These are phyloP conservation scores for Epicampocera succincta DNA, from an alignment of 2,888 invertebrate species.

Conservation along the genomic window DNA sequence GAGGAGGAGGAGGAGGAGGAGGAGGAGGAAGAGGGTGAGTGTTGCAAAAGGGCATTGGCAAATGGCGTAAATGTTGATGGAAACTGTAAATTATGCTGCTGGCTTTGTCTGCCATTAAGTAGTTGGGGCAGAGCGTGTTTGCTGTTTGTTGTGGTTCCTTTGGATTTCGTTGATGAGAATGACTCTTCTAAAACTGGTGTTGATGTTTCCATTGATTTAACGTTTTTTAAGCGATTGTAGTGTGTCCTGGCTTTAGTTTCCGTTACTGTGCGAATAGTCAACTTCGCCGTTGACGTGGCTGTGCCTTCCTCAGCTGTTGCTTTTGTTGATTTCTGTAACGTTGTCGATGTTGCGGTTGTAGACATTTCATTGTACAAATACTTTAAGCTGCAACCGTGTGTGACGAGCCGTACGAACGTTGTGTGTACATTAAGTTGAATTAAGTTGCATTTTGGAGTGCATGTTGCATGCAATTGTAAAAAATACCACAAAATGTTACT, in stretches of 20 bases:
- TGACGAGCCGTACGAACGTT: constrained; percentile 77
- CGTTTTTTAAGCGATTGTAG: constrained; percentile 31
- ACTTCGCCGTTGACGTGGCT: constrained; percentile 23
- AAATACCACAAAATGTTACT: constrained; percentile 68
- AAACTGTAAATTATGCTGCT: constrained; percentile 25
- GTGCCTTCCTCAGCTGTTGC: constrained; percentile 53
- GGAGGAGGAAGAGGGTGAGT: neutral
- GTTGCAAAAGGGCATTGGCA: neutral
- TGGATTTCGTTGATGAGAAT: constrained; percentile 54
- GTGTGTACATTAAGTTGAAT: constrained; percentile 70
- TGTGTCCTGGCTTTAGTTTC: constrained; percentile 49
- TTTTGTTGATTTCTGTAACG: constrained; percentile 22
- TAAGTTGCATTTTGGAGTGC: constrained; percentile 74
- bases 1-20: neutral
- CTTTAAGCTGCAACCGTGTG: constrained; percentile 75
- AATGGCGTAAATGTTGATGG: neutral
- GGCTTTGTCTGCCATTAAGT: constrained; percentile 51
- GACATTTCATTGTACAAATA: constrained; percentile 80
- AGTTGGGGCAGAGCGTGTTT: constrained; percentile 66
- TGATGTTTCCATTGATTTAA: constrained; percentile 55
- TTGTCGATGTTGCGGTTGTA: constrained; percentile 67
- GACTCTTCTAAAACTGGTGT: constrained; percentile 56
- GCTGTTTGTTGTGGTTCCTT: constrained; percentile 54
- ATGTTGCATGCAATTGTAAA: constrained; percentile 73
- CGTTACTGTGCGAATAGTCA: constrained; percentile 27